Percentiles rank a stretch among this genome's conserved stretches.
These are phyloP conservation scores for Onthophagus taurus DNA, from an alignment of 1,140 invertebrate species.

Conservation along the genomic window DNA sequence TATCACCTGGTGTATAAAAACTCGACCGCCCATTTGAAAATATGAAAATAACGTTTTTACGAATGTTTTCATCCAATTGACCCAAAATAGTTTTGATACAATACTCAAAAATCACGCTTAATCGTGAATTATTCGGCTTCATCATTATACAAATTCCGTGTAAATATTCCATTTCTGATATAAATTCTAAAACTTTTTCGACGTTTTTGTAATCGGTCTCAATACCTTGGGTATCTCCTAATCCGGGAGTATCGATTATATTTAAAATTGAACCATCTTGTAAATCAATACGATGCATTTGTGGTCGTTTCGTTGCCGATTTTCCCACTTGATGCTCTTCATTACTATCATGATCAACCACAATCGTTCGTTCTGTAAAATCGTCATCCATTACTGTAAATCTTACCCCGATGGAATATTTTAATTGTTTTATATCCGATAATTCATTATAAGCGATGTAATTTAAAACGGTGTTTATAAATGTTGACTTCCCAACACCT, in stretches of 20 bases:
- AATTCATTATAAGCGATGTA: conserved; percentile 1
- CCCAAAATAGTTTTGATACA: conserved; percentile 28
- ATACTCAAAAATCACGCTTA: conserved; percentile 24
- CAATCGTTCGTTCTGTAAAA: neutral
- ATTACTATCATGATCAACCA: neutral
- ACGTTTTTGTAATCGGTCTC: conserved; percentile 2
- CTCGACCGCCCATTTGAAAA: conserved; percentile 26
- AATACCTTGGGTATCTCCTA: conserved; percentile 8
- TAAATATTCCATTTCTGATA: conserved; percentile 22
- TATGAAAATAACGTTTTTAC: conserved; percentile 29
- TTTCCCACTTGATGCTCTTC: neutral
- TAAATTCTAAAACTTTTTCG: conserved; percentile 21
- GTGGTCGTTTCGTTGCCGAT: conserved; percentile 7
- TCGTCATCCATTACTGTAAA: conserved; percentile 9
- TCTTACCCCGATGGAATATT: conserved; percentile 9
- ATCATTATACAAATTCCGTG: conserved; percentile 29
- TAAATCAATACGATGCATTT: neutral
- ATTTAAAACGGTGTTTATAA: conserved; percentile 12
- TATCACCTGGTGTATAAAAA: conserved; percentile 27
- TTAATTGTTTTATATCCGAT: conserved; percentile 8
- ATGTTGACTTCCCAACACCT: conserved; percentile 7
- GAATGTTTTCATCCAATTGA: conserved; percentile 26
- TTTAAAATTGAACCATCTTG: neutral
- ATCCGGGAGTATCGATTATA: conserved; percentile 10
- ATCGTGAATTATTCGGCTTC: conserved; percentile 23